Base-by-base conservation (phyloP, 1,140 invertebrate genomes). In the Dreissena rostriformis region DNA sequence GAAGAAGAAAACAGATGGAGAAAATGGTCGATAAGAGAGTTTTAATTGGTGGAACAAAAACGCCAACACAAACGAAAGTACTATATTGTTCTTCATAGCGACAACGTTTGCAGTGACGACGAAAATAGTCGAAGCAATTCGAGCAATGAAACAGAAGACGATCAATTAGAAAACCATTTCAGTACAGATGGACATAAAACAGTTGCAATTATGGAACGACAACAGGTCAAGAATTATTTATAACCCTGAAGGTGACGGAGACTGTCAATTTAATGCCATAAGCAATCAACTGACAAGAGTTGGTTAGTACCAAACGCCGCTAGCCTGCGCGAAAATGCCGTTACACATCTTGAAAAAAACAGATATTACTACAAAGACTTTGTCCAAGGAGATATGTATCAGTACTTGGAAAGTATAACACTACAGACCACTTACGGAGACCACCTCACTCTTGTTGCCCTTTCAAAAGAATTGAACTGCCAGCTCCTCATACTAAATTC, bases 241-340 rank as follows among this genome's bases (percentile, higher is more conserved):
- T 26, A 26, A 63, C 61, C 61, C 61, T n/a, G 24, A 63, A 63
- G 61, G 61, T n/a, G 61, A n/a, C 24, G 61, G 61, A 26, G 61
- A 63, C 19, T 63, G 61, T 11, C 61, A 63, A 63, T 63, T 63
- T 63, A 26, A 63, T n/a, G 61, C 61, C 61, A n/a, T 63, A 63
- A n/a, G 19, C 19, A 2, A 63, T 63, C 61, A 63, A 63, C 24
- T 63, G 19, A 63, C 19, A 63, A n/a, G 61, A n/a, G 24, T 63
- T 63, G 61, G 61, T 26, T n/a, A 5, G 19, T 63, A 63, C 61
- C 19, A 26, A 63, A n/a, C 19, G 61, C 61, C 24, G 19, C 19
- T n/a, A n/a, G 24, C 19, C 24, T 63, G 61, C 61, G 61, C 24
- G 19, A 63, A n/a, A 63, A n/a, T n/a, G 61, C 61, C 24, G 61